phyloP scores from a whole-genome alignment of 1,140 invertebrate species.

The Brachionus sp. region DNA sequence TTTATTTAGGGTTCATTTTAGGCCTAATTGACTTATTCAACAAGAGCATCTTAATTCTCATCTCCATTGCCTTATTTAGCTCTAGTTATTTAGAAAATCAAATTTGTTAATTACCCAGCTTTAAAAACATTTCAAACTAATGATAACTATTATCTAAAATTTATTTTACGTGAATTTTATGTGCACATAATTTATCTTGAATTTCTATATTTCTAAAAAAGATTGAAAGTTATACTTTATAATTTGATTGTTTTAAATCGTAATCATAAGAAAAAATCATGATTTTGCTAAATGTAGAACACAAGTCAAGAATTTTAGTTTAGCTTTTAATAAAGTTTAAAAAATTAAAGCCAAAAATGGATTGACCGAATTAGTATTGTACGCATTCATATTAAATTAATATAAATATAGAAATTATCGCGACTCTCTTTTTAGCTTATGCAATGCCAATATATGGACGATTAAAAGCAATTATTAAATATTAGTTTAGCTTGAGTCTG shows the following conservation, averaged over 20 bases:
- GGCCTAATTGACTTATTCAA: not conserved
- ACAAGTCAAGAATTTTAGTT: not conserved
- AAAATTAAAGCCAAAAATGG: conserved; percentile 24
- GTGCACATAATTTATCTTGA: not conserved
- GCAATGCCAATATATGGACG: not conserved
- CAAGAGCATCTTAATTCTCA: not conserved
- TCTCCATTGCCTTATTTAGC: not conserved
- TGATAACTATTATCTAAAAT: not conserved
- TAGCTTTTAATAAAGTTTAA: not conserved
- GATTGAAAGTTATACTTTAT: not conserved
- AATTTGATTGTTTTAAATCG: conserved; percentile 4
- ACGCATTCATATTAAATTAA: conserved; percentile 4
- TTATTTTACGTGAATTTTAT: not conserved
- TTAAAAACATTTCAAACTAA: not conserved
- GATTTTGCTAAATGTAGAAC: not conserved
- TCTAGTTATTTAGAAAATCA: not conserved
- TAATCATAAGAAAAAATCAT: not conserved
- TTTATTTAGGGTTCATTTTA: not conserved
- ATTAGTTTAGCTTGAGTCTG: not conserved
- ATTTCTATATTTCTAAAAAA: not conserved
- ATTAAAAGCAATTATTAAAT: not conserved
- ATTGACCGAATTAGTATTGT: conserved; percentile 27
- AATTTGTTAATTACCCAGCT: not conserved
- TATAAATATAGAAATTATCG: not conserved
- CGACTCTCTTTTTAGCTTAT: not conserved